phyloP scores from a whole-genome alignment of 2,797 vertebrate genomes.

The Lutjanus argentimaculatus region DNA sequence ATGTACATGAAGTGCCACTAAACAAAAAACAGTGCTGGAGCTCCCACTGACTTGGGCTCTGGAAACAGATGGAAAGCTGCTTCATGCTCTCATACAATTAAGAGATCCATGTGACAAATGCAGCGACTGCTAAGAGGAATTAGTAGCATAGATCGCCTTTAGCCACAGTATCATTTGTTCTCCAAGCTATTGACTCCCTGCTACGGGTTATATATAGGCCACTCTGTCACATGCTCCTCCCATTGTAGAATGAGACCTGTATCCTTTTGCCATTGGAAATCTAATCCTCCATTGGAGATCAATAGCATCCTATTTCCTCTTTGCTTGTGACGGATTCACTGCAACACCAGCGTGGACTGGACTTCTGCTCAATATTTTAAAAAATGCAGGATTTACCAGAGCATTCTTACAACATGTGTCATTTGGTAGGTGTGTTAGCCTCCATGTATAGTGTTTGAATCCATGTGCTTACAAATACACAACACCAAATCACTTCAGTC shows the following conservation, averaged over 20 bases:
- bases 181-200: slow-evolving; percentile 67
- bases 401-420: neutral
- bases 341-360: slow-evolving; percentile 20
- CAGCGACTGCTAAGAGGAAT: slow-evolving; percentile 48
- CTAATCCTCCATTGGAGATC: slow-evolving; percentile 68
- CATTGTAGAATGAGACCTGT: slow-evolving; percentile 59
- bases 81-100: slow-evolving; percentile 36
- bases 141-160: slow-evolving; percentile 52
- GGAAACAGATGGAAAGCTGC: slow-evolving; percentile 30
- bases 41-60: slow-evolving; percentile 26
- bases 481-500: neutral
- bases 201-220: slow-evolving; percentile 70
- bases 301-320: slow-evolving; percentile 71
- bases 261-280: slow-evolving; percentile 70
- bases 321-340: slow-evolving; percentile 60
- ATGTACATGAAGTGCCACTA: neutral
- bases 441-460: slow-evolving; percentile 3
- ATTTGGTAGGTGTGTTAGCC: slow-evolving; percentile 8
- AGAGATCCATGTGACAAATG: slow-evolving; percentile 59
- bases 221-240: slow-evolving; percentile 69
- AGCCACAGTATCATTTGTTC: slow-evolving; percentile 63
- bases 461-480: neutral
- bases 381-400: slow-evolving; percentile 32
- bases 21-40: neutral
- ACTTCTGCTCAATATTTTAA: slow-evolving; percentile 25